These are phyloP conservation scores for Diaphora mendica DNA, from an alignment of 2,888 invertebrate species.

Conservation along the genomic window DNA sequence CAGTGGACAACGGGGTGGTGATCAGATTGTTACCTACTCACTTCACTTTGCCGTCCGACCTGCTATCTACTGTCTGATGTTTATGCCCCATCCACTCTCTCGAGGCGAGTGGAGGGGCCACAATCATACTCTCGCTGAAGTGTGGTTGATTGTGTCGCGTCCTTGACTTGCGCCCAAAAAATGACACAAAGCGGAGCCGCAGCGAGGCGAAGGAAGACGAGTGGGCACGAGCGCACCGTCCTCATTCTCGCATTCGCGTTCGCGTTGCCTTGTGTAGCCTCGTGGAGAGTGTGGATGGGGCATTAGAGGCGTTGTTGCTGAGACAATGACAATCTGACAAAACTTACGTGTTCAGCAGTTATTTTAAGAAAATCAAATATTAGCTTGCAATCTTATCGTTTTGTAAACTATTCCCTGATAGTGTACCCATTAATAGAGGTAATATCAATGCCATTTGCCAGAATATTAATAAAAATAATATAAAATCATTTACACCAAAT, in stretches of 20 bases:
- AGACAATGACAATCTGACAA: neutral
- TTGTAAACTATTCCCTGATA: neutral
- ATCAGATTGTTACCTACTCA: neutral
- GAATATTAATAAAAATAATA: neutral
- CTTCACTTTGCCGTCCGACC: neutral
- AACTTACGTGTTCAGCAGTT: neutral
- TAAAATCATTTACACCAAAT: conserved; percentile 21
- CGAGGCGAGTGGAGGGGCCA: no score
- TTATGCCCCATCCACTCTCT: neutral
- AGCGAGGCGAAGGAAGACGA: no score
- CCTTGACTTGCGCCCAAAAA: no score
- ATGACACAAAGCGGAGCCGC: no score
- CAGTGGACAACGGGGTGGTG: neutral
- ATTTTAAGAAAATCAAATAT: neutral
- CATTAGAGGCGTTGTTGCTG: neutral
- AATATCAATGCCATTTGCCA: neutral
- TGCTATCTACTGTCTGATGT: neutral
- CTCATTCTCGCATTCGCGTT: no score
- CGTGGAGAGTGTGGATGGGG: no score
- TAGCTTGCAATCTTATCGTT: neutral
- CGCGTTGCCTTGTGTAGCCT: no score
- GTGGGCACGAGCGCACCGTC: no score
- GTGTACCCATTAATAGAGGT: neutral
- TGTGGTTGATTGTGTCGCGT: no score
- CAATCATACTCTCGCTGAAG: no score